These are phyloP conservation scores for Potorous gilbertii DNA, from an alignment of 2,797 vertebrate species.

Conservation along the genomic window DNA sequence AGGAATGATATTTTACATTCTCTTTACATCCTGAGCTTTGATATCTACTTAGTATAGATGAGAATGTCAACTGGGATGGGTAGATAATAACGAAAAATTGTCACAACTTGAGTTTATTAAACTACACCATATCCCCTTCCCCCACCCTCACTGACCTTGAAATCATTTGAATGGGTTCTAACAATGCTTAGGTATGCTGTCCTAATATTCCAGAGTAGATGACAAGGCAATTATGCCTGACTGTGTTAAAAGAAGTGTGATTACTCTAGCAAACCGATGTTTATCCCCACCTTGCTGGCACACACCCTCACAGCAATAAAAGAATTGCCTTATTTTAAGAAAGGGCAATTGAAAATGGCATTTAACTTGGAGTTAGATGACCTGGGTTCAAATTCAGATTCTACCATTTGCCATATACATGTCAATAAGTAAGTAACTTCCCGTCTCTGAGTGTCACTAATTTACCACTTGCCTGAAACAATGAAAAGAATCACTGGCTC, in stretches of 20 bases:
- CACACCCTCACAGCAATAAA: neutral
- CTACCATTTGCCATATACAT: neutral
- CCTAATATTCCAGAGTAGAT: constrained; percentile 38
- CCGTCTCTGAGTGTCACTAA: neutral
- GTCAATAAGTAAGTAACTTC: neutral
- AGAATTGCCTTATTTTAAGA: neutral
- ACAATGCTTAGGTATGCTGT: constrained; percentile 4
- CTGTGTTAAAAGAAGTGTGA: neutral
- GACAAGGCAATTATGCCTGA: constrained; percentile 22
- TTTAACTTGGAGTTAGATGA: neutral
- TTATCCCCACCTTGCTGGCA: neutral
- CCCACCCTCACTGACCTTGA: neutral
- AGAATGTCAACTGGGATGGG: neutral
- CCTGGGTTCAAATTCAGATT: neutral
- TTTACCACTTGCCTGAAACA: neutral
- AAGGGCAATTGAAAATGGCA: neutral
- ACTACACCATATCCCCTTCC: neutral
- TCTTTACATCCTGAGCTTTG: constrained; percentile 14
- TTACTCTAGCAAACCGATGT: neutral
- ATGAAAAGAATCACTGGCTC: neutral
- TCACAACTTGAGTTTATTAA: constrained; percentile 1
- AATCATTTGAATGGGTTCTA: constrained; percentile 17
- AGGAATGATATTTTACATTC: constrained; percentile 8
- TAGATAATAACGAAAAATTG: neutral
- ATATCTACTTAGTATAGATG: constrained; percentile 15